phyloP scores from a whole-genome alignment of 2,888 invertebrate species.

The Cephalotes varians region DNA sequence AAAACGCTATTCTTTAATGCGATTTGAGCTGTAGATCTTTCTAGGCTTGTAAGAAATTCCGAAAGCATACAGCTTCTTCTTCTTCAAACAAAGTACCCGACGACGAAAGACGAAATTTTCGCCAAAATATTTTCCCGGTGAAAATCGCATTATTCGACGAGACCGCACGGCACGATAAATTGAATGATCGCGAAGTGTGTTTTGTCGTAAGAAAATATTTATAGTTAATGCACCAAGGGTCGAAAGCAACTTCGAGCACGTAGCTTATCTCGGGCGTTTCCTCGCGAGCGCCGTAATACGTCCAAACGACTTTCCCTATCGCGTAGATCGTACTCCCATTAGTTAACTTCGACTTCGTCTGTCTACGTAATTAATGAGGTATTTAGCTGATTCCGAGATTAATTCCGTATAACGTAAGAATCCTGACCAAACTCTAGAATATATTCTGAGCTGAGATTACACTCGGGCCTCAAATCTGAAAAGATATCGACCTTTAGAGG shows the following conservation, averaged over 20 bases:
- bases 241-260: not conserved
- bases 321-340: slow-evolving; percentile 2
- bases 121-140: not conserved
- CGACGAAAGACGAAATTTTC: not conserved
- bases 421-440: slow-evolving; percentile 71
- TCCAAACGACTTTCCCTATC: slow-evolving; percentile 10
- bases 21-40: not conserved
- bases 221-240: not conserved
- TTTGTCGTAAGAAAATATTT: not conserved
- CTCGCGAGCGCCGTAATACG: not conserved
- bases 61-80: not conserved
- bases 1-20: not conserved
- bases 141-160: not conserved
- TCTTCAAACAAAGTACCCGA: not conserved
- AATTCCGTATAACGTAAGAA: slow-evolving; percentile 62
- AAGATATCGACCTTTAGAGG: slow-evolving; percentile 52
- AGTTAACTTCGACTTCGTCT: not conserved
- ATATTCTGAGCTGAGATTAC: slow-evolving; percentile 67
- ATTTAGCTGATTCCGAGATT: slow-evolving; percentile 61
- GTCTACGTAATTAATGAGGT: slow-evolving; percentile 21
- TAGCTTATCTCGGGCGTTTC: not conserved
- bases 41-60: not conserved
- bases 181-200: not conserved
- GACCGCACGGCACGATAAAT: not conserved
- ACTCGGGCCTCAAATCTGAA: slow-evolving; percentile 57